Evolutionary conservation across 2,888 invertebrate genomes (phyloP), one percentile per base, ranked within the genome.

Genomic region (Drosophila paranaensis): DNA sequence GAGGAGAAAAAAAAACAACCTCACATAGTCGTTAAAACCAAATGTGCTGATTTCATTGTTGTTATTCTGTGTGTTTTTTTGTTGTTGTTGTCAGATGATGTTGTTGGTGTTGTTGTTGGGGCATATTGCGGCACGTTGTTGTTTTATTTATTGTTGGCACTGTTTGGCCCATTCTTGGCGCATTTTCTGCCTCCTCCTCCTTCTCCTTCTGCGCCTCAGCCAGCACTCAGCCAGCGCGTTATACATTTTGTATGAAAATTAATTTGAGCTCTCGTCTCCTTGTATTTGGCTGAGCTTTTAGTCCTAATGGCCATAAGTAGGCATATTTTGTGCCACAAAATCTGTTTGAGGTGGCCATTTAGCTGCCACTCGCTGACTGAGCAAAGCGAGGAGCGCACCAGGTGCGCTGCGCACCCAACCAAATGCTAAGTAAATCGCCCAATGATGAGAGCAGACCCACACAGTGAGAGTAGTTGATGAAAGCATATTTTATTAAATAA

Each of bases 11-110:
- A 54, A 46, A 16, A 48, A 45, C 46, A 78, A n/a, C 40, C 60
- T 74, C 77, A 81, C 74, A 84, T 77, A 87, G 85, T 87, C 86
- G 87, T 86, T 86, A 86, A 87, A 85, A 82, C 83, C 86, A 86
- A 86, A 86, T 87, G 86, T 87, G 88, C 88, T 87, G 88, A 84
- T 87, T 84, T 85, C 78, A 77, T 77, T 74, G 74, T 77, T 77
- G 71, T 61, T 62, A 53, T 42, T 6, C 40, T 16, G 30, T n/a
- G 10, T 53, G 14, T 39, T 20, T 16, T 40, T 27, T 27, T 27
- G 20, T 27, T 27, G 20, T 27, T 27, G 27, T 40, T 51, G 9
- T 48, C 42, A 43, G 27, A 27, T 25, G 42, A 37, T 71, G 57
- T 57, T 69, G n/a, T n/a, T n/a, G n/a, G n/a, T n/a, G n/a, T n/a